Evolutionary conservation across 2,888 invertebrate genomes (phyloP).

Genomic region (Dysmachus trigonus): DNA sequence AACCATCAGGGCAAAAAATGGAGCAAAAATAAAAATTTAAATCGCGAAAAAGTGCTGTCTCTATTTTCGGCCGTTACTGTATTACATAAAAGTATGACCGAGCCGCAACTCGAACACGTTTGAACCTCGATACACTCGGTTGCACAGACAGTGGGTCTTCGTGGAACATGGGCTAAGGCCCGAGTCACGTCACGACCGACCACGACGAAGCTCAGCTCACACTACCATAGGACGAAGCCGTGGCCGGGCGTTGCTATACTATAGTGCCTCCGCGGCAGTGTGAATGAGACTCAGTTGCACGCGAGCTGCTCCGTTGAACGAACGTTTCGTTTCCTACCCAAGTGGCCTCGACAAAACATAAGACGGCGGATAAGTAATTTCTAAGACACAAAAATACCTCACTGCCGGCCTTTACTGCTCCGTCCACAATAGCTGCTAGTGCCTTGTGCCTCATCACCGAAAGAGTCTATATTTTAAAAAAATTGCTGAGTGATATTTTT

Average conservation of each 20-base stretch:
- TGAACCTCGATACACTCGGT: background rate
- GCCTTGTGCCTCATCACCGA: background rate
- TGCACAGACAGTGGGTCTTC: background rate
- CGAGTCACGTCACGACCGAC: background rate
- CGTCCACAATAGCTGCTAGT: conserved; percentile 12
- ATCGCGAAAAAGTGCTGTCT: background rate
- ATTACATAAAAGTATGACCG: background rate
- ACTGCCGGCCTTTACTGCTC: conserved; percentile 11
- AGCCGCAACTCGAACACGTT: conserved; percentile 6
- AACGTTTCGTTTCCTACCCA: conserved; percentile 30
- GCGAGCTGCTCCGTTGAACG: conserved; percentile 36
- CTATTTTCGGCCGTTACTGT: conserved; percentile 17
- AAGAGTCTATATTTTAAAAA: conserved; percentile 6
- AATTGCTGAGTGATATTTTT: conserved; percentile 10
- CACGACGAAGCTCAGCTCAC: background rate
- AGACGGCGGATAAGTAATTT: background rate
- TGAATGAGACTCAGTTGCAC: conserved; percentile 17
- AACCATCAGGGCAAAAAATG: background rate
- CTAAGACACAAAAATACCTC: conserved; percentile 26
- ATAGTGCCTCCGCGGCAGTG: background rate
- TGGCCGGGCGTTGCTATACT: background rate
- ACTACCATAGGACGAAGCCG: background rate
- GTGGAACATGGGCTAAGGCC: background rate
- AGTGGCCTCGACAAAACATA: background rate
- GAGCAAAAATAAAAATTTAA: background rate